These are phyloP conservation scores for Nycticorax nycticorax DNA, from an alignment of 2,113 vertebrate species.

Conservation along the genomic window DNA sequence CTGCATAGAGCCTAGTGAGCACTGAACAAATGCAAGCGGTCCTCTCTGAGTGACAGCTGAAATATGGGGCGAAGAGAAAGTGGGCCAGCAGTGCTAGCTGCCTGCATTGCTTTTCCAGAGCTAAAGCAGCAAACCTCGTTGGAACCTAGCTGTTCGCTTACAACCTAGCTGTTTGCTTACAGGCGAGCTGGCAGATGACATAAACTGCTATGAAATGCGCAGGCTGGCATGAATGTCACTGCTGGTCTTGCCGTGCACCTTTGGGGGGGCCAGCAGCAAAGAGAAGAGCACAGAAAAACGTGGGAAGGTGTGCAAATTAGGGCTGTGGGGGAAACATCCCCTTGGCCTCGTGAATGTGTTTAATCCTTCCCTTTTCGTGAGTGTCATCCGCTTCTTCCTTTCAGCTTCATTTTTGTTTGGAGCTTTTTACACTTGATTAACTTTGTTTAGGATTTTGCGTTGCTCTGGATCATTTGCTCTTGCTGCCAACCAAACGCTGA, in stretches of 20 bases:
- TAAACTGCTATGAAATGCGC: not conserved
- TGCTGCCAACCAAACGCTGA: not conserved
- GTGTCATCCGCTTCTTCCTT: not conserved
- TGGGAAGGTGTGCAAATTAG: not conserved
- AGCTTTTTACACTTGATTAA: not conserved
- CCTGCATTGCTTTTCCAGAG: not conserved
- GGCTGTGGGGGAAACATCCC: not conserved
- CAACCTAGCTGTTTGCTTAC: not conserved
- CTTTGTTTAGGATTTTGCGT: not conserved
- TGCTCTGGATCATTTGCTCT: not conserved
- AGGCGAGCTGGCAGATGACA: not conserved
- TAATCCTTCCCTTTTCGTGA: not conserved
- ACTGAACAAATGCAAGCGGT: accelerated
- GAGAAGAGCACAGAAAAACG: not conserved
- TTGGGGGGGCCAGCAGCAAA: not conserved
- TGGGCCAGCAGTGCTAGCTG: not conserved
- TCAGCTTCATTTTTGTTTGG: not conserved
- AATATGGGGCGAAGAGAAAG: not conserved
- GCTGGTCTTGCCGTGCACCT: not conserved
- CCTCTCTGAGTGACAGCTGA: not conserved
- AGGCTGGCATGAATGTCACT: not conserved
- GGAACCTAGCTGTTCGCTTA: not conserved
- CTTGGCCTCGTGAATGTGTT: not conserved
- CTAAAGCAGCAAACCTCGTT: not conserved
- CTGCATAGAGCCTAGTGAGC: not conserved